These are phyloP conservation scores for Zaprionus tsacasi DNA, from an alignment of 1,140 invertebrate genomes.

Conservation along the genomic window DNA sequence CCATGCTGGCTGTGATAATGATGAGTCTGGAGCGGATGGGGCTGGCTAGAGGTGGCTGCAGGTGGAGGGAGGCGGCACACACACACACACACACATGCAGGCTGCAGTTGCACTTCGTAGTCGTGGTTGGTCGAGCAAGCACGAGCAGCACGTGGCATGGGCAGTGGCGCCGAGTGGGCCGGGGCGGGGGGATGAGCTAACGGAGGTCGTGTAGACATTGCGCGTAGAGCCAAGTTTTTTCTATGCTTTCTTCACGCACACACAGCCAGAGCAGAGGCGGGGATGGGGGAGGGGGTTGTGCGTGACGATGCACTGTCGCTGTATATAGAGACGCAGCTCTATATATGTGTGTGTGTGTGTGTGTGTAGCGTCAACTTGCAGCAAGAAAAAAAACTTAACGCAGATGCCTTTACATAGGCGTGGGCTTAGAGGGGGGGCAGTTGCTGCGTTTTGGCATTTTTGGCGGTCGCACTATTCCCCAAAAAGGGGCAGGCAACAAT, in stretches of 20 bases:
- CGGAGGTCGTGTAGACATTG: slow-evolving; percentile 78
- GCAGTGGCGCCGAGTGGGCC: slow-evolving; percentile 17
- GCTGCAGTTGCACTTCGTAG: slow-evolving; percentile 29
- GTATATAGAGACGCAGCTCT: slow-evolving; percentile 50
- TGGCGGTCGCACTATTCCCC: slow-evolving; percentile 53
- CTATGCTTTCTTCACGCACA: slow-evolving; percentile 69
- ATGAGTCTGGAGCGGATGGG: slow-evolving; percentile 41
- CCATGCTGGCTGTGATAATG: slow-evolving; percentile 24
- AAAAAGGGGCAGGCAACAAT: neutral
- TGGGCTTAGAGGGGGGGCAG: slow-evolving; percentile 33
- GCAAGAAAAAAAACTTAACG: slow-evolving; percentile 77
- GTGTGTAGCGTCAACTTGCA: slow-evolving; percentile 62
- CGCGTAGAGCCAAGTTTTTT: slow-evolving; percentile 80
- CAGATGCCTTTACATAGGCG: slow-evolving; percentile 69
- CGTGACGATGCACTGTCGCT: slow-evolving; percentile 50
- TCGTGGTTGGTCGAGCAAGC: slow-evolving; percentile 67
- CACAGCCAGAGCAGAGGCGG: too few species aligned
- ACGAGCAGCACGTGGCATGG: slow-evolving; percentile 13
- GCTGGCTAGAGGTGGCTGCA: slow-evolving; percentile 36
- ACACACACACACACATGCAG: neutral
- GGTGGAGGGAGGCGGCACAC: slow-evolving; percentile 16
- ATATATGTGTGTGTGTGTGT: too few species aligned
- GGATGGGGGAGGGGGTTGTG: slow-evolving; percentile 5
- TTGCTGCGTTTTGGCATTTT: slow-evolving; percentile 70
- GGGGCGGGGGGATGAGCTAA: slow-evolving; percentile 13